These are phyloP conservation scores for Chamaea fasciata DNA, from an alignment of 2,113 vertebrate species.

Conservation along the genomic window DNA sequence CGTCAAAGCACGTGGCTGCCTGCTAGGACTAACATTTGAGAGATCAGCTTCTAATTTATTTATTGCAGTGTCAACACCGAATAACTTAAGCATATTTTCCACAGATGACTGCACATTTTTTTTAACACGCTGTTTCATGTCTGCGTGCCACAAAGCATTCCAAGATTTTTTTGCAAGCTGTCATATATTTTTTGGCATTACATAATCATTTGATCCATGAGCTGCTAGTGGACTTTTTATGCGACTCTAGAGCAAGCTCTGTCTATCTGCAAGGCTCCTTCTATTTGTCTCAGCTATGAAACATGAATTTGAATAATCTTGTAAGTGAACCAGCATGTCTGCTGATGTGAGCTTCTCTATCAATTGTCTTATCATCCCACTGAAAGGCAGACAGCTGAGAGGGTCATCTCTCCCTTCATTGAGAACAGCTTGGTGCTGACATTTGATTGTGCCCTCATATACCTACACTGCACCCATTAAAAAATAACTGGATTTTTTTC, in stretches of 20 bases:
- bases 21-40: constrained; percentile 50
- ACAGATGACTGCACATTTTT: constrained; percentile 51
- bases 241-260: neutral
- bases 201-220: constrained; percentile 16
- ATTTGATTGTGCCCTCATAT: neutral
- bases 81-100: constrained; percentile 56
- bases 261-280: neutral
- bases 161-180: constrained; percentile 40
- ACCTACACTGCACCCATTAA: neutral
- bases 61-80: constrained; percentile 40
- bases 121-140: constrained; percentile 37
- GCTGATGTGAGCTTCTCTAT: neutral
- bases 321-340: neutral
- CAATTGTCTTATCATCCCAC: neutral
- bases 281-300: neutral
- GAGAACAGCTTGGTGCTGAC: neutral
- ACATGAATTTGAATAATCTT: neutral
- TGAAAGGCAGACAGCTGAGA: neutral
- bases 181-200: constrained; percentile 39
- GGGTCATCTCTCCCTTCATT: neutral
- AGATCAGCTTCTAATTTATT: constrained; percentile 24
- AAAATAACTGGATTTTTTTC: neutral
- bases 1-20: constrained; percentile 11
- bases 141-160: constrained; percentile 8
- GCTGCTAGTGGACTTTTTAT: neutral